A percentile compares a stretch with the other conserved stretches of the same genome.
phyloP scores from a whole-genome alignment of 2,113 vertebrate species.

The Carlito syrichta region DNA sequence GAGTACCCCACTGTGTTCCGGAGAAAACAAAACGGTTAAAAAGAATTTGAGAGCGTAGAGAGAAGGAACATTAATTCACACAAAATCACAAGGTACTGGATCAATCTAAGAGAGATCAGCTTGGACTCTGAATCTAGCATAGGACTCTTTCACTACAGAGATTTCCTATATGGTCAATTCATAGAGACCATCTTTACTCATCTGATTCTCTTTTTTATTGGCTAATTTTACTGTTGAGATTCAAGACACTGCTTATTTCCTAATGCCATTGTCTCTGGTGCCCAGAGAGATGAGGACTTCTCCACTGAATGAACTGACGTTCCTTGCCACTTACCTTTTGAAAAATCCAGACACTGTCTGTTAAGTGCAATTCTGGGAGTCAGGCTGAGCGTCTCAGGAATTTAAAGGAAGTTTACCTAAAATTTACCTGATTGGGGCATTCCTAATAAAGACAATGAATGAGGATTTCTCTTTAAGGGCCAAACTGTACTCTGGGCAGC shows the following conservation, averaged over 20 bases:
- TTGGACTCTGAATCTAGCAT: not conserved
- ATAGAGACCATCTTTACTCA: not conserved
- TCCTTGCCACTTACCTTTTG: conserved; percentile 73
- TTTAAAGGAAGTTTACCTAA: not conserved
- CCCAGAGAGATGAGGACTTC: not conserved
- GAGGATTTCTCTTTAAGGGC: conserved; percentile 57
- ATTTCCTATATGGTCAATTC: not conserved
- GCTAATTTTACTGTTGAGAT: not conserved
- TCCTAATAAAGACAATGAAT: not conserved
- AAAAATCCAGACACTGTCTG: not conserved
- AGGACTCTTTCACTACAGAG: not conserved
- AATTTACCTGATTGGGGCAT: not conserved
- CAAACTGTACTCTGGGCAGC: conserved; percentile 44
- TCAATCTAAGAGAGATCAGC: not conserved
- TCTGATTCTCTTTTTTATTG: not conserved
- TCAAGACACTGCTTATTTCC: not conserved
- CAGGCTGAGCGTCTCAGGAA: not conserved
- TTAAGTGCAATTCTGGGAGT: not conserved
- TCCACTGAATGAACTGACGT: not conserved
- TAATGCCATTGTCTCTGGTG: not conserved
- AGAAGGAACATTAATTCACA: not conserved
- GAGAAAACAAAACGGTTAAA: conserved; percentile 40
- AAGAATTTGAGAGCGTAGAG: not conserved
- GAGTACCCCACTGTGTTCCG: conserved; percentile 18
- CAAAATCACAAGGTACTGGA: not conserved